These are phyloP conservation scores for Porites rus DNA, from an alignment of 92 coral and sea anemone species.

Conservation along the genomic window DNA sequence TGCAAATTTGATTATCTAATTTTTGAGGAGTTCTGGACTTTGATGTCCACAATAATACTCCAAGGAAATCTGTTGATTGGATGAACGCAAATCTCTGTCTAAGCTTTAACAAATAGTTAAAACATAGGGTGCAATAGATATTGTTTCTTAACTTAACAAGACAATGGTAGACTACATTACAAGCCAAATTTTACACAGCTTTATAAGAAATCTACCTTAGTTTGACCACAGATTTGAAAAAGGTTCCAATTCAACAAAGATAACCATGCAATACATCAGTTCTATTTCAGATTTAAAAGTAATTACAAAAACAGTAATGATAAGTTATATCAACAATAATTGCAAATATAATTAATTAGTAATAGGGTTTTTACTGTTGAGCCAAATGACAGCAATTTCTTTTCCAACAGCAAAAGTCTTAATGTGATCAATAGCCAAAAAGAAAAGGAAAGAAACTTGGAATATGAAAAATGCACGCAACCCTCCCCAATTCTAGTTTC, in stretches of 20 bases:
- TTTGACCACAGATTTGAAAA: background rate
- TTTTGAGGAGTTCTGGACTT: too few relatives aligned
- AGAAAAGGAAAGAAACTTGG: too few relatives aligned
- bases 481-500: too few relatives aligned
- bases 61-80: background rate
- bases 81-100: background rate
- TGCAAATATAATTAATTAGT: too few relatives aligned
- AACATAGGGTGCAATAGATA: background rate
- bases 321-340: background rate
- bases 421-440: too few relatives aligned
- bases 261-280: background rate
- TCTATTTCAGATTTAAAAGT: background rate
- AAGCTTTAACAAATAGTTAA: background rate
- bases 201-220: too few relatives aligned
- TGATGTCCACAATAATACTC: background rate
- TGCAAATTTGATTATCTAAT: conserved; percentile 8
- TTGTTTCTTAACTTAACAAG: conserved; percentile 20
- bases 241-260: background rate
- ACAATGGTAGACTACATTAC: background rate
- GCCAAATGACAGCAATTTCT: too few relatives aligned
- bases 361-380: background rate
- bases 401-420: too few relatives aligned
- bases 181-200: background rate
- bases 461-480: too few relatives aligned
- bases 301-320: background rate